Evolutionary conservation across 2,113 vertebrate species (phyloP).

Genomic region (Copsychus sechellarum): DNA sequence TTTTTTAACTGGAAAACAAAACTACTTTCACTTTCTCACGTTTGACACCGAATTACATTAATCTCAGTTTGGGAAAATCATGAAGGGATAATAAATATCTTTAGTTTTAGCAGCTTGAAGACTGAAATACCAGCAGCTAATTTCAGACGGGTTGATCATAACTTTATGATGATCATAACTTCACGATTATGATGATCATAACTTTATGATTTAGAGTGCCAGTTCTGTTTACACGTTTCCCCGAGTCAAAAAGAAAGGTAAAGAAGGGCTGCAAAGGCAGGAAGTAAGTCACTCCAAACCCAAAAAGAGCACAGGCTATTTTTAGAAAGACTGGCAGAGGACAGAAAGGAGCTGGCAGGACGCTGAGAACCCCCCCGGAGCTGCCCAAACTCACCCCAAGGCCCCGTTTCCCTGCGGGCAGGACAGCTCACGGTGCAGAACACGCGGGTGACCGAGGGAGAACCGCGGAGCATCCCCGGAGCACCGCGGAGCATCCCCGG

Average conservation of each 20-base stretch:
- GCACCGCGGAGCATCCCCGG: no score
- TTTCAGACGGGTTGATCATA: rapidly evolving
- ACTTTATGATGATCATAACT: background rate
- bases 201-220: background rate
- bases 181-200: no score
- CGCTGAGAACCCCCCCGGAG: background rate
- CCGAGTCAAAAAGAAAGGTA: background rate
- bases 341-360: background rate
- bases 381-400: rapidly evolving
- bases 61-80: background rate
- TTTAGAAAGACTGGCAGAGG: background rate
- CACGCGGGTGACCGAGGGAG: rapidly evolving
- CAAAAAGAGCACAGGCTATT: rapidly evolving
- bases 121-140: background rate
- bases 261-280: no score
- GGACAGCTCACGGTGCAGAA: rapidly evolving
- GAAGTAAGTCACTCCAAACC: background rate
- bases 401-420: rapidly evolving
- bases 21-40: background rate
- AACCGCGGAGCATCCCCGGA: no score
- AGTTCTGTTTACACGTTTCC: background rate
- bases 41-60: background rate
- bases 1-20: background rate
- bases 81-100: background rate
- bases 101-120: background rate